Percentiles rank a stretch among this genome's conserved stretches.
phyloP scores from a whole-genome alignment of 1,140 invertebrate species.

The Pachypeltis micranthus region DNA sequence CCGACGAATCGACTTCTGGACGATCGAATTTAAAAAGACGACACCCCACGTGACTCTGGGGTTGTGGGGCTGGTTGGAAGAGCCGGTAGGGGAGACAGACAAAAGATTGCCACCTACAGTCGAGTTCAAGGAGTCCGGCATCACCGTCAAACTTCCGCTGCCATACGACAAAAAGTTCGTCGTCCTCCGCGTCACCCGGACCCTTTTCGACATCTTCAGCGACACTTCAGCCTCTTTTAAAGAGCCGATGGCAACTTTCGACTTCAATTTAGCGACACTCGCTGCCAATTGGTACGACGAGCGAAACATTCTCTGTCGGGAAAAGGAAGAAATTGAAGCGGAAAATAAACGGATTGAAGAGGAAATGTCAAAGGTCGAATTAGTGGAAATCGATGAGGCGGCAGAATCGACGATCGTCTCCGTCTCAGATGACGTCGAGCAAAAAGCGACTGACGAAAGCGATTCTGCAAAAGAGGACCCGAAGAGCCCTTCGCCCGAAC shows the following conservation, averaged over 20 bases:
- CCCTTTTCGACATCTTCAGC: slow-evolving; percentile 12
- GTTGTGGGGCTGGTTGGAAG: slow-evolving; percentile 39
- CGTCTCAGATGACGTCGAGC: slow-evolving; percentile 28
- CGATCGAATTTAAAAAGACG: slow-evolving; percentile 36
- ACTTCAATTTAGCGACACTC: slow-evolving; percentile 2
- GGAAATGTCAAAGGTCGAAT: slow-evolving; percentile 25
- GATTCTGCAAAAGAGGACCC: slow-evolving; percentile 24
- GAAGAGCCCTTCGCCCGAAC: slow-evolving; percentile 15
- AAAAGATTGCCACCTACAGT: slow-evolving; percentile 37
- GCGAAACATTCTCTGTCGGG: background rate
- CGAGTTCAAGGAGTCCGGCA: slow-evolving; percentile 42
- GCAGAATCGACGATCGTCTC: slow-evolving; percentile 28
- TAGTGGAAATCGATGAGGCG: slow-evolving; percentile 20
- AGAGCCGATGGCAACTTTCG: slow-evolving; percentile 4
- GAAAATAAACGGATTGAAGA: slow-evolving; percentile 21
- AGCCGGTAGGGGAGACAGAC: slow-evolving; percentile 34
- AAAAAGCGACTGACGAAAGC: slow-evolving; percentile 31
- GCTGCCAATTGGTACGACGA: slow-evolving; percentile 3
- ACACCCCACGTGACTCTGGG: slow-evolving; percentile 38
- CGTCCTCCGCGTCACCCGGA: slow-evolving; percentile 39
- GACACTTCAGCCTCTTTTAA: slow-evolving; percentile 24
- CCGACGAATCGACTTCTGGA: slow-evolving; percentile 37
- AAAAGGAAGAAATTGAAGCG: background rate
- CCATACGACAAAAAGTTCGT: slow-evolving; percentile 41
- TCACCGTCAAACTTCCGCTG: slow-evolving; percentile 43